Conservation (phyloP, 1,140 invertebrate genomes). For the Heliconius hermathena region DNA sequence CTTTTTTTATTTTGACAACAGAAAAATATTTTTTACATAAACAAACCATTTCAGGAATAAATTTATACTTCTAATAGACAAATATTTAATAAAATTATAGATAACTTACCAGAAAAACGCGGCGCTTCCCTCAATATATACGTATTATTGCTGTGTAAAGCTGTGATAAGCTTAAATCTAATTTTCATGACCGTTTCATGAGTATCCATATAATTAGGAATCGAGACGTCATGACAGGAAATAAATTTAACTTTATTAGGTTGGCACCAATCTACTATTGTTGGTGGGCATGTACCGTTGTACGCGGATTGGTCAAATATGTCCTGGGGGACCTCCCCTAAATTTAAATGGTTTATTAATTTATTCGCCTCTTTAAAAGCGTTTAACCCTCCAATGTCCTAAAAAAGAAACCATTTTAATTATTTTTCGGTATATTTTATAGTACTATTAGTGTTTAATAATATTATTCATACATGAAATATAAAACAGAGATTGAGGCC, state of each 20-base stretch:
- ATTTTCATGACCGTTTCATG: slow-evolving; percentile 83
- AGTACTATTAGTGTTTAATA: too few species aligned
- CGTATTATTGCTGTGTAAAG: slow-evolving; percentile 80
- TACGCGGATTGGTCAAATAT: slow-evolving; percentile 83
- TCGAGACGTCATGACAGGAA: slow-evolving; percentile 83
- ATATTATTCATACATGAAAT: too few species aligned
- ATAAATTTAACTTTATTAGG: slow-evolving; percentile 77
- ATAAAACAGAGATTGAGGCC: too few species aligned
- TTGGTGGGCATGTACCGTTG: slow-evolving; percentile 78
- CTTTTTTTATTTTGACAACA: too few species aligned
- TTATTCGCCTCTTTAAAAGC: slow-evolving; percentile 79
- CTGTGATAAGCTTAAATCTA: slow-evolving; percentile 78
- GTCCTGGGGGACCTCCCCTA: slow-evolving; percentile 74
- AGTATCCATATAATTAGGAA: slow-evolving; percentile 81
- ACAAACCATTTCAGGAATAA: too few species aligned
- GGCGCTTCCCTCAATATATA: slow-evolving; percentile 80
- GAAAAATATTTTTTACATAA: too few species aligned
- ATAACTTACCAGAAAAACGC: slow-evolving; percentile 80
- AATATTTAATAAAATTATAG: neutral
- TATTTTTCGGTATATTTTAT: too few species aligned
- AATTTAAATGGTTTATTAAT: slow-evolving; percentile 74
- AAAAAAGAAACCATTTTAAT: slow-evolving; percentile 43
- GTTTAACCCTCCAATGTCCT: slow-evolving; percentile 80
- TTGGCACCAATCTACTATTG: slow-evolving; percentile 80
- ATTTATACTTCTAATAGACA: neutral